A percentile compares a stretch with the other conserved stretches of the same genome.
Evolutionary conservation across 1,140 invertebrate species (phyloP).

Genomic region (Lordiphosa clarofinis): DNA sequence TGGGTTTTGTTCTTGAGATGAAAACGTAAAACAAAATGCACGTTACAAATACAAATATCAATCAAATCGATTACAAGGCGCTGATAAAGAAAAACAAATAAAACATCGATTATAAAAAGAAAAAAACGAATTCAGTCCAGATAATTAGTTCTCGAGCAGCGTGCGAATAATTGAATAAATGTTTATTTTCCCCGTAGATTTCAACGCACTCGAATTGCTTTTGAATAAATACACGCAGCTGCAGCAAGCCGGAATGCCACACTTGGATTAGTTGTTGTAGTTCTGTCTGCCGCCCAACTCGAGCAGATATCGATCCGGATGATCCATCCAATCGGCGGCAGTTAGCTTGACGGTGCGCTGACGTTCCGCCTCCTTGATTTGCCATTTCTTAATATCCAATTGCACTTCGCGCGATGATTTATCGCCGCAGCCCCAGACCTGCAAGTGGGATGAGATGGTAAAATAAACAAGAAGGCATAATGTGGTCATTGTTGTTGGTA

Average conservation of each 20-base stretch:
- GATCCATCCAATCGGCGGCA: slow-evolving; percentile 92
- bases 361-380: slow-evolving; percentile 91
- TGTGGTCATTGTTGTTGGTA: slow-evolving; percentile 69
- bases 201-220: slow-evolving; percentile 29
- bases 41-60: slow-evolving; percentile 54
- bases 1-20: slow-evolving; percentile 18
- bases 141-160: slow-evolving; percentile 45
- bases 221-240: slow-evolving; percentile 37
- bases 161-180: slow-evolving; percentile 28
- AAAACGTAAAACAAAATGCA: slow-evolving; percentile 45
- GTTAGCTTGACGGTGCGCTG: slow-evolving; percentile 90
- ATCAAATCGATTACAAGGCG: slow-evolving; percentile 52
- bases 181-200: slow-evolving; percentile 25
- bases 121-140: slow-evolving; percentile 69
- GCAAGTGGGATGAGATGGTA: slow-evolving; percentile 3
- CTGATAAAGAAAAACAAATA: slow-evolving; percentile 51
- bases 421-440: slow-evolving; percentile 94
- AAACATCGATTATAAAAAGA: slow-evolving; percentile 48
- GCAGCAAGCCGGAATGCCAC: slow-evolving; percentile 1
- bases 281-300: slow-evolving; percentile 90
- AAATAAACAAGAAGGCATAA: slow-evolving; percentile 2
- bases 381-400: slow-evolving; percentile 93
- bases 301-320: slow-evolving; percentile 92
- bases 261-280: slow-evolving; percentile 81
- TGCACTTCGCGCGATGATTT: slow-evolving; percentile 87